Conservation (phyloP, 2,113 vertebrate species). For the Apodemus sylvaticus region DNA sequence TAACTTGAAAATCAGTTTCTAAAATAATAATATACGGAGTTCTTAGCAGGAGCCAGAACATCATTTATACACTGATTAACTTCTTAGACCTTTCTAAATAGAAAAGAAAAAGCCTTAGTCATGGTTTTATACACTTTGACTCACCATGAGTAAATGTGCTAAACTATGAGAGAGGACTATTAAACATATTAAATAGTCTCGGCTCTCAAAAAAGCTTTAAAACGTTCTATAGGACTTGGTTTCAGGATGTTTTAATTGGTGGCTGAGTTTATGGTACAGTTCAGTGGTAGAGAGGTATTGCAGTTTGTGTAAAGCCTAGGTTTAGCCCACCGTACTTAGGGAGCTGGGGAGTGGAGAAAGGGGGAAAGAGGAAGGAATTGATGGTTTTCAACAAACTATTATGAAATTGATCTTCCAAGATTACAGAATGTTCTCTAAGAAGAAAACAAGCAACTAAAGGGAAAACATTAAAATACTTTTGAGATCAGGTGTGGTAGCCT, state of each 20-base stretch:
- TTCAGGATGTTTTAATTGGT: background rate
- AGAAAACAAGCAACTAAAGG: background rate
- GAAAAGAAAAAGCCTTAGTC: background rate
- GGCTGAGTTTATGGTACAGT: background rate
- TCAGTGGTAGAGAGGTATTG: background rate
- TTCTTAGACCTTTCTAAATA: background rate
- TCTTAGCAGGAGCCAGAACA: background rate
- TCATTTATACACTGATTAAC: background rate
- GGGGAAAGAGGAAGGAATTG: background rate
- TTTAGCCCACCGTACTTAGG: background rate
- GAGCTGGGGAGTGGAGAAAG: accelerated
- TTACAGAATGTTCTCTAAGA: conserved; percentile 3
- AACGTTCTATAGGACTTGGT: background rate
- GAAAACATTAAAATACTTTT: background rate
- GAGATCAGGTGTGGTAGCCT: background rate
- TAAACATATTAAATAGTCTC: background rate
- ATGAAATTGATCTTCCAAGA: conserved; percentile 9
- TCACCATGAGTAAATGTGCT: background rate
- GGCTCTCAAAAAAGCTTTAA: background rate
- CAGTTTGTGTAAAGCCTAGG: background rate
- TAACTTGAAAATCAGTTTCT: conserved; percentile 1
- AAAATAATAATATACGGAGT: conserved; percentile 41
- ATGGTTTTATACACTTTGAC: background rate
- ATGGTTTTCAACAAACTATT: background rate
- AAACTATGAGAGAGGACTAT: background rate